Evolutionary conservation across 1,140 invertebrate genomes (phyloP).

Genomic region (Drosophila lacertosa): DNA sequence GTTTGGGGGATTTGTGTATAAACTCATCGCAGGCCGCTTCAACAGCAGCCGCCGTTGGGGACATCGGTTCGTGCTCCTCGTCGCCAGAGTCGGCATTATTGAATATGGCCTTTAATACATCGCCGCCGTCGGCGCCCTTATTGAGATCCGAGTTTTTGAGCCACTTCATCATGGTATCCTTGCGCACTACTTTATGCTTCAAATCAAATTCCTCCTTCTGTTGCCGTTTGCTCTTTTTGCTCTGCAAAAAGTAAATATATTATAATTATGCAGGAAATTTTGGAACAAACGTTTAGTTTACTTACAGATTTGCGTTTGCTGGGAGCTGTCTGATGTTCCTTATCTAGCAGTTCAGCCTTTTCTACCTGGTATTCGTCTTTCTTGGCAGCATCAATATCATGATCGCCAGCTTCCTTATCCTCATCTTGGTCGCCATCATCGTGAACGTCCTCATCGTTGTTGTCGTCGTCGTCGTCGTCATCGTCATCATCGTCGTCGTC

Average conservation of each 20-base stretch:
- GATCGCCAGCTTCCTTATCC: constrained; percentile 1
- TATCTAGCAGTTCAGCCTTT: not conserved
- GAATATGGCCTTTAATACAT: constrained; percentile 77
- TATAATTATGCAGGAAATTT: not conserved
- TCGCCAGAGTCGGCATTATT: constrained; percentile 64
- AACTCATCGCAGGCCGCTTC: constrained; percentile 52
- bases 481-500: constrained; percentile 29
- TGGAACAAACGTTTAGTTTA: not conserved
- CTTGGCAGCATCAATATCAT: constrained; percentile 19
- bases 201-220: constrained; percentile 32
- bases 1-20: constrained; percentile 48
- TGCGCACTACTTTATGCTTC: constrained; percentile 59
- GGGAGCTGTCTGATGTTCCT: constrained; percentile 11
- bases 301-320: constrained; percentile 46
- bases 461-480: constrained; percentile 19
- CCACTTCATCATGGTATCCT: constrained; percentile 72
- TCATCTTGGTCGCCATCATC: constrained; percentile 17
- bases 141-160: constrained; percentile 80
- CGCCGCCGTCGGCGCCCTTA: constrained; percentile 65
- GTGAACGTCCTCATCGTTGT: constrained; percentile 23
- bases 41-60: not conserved
- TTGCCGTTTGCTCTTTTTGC: constrained; percentile 39
- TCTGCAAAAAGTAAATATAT: constrained; percentile 15
- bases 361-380: constrained; percentile 12
- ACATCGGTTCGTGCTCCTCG: constrained; percentile 26